phyloP scores from a whole-genome alignment of 2,797 vertebrate genomes.

The Margarornis squamiger region DNA sequence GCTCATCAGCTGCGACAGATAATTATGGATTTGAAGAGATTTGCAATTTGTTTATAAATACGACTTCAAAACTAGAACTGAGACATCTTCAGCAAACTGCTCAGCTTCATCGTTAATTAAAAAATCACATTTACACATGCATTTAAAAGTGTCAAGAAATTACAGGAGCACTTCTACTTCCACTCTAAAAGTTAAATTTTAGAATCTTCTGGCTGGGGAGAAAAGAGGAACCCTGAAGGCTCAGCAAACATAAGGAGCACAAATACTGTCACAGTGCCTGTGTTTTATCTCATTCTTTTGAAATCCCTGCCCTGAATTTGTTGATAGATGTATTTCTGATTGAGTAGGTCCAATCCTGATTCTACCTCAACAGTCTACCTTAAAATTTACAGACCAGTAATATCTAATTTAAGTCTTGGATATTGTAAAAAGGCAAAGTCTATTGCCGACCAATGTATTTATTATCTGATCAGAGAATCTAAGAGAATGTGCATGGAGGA shows the following conservation, averaged over 20 bases:
- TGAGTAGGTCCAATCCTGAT: background rate
- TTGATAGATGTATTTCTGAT: background rate
- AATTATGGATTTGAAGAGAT: constrained; percentile 11
- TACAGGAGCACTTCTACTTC: background rate
- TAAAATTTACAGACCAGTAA: background rate
- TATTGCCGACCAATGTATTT: background rate
- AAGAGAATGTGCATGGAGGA: background rate
- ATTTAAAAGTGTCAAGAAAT: background rate
- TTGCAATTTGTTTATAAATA: background rate
- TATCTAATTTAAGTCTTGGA: background rate
- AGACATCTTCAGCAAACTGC: background rate
- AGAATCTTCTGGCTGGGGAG: background rate
- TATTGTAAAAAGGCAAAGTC: background rate
- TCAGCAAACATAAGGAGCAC: background rate
- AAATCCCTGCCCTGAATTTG: background rate
- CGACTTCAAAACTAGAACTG: background rate
- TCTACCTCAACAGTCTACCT: background rate
- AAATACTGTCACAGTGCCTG: background rate
- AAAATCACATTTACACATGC: background rate
- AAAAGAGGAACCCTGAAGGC: background rate
- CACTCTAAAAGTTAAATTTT: background rate
- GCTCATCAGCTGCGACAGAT: background rate
- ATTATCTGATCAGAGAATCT: background rate
- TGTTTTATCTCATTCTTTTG: background rate
- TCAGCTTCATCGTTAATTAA: background rate